Evolutionary conservation across 2,113 vertebrate species (phyloP).

Genomic region (Corythoichthys haematopterus): DNA sequence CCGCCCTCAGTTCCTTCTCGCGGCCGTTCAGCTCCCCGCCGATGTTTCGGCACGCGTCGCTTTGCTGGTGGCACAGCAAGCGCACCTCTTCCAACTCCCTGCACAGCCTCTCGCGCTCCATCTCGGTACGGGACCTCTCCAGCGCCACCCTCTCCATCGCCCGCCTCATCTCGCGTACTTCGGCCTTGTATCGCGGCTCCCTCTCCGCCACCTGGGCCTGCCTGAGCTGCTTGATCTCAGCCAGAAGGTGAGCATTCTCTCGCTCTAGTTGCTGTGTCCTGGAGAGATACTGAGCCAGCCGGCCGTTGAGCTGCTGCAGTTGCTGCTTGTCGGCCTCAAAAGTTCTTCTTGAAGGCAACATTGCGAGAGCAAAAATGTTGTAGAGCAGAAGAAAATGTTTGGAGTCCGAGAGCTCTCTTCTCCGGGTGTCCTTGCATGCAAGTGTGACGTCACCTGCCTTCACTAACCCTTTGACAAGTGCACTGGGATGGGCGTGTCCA

Average conservation of each 20-base stretch:
- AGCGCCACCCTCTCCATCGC: constrained; percentile 72
- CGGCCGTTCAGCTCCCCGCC: constrained; percentile 67
- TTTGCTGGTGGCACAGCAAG: constrained; percentile 64
- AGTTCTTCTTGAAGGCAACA: constrained; percentile 75
- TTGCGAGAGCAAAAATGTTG: constrained; percentile 36
- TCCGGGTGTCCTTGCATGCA: constrained; percentile 16
- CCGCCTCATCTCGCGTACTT: constrained; percentile 73
- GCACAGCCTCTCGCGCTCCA: constrained; percentile 75
- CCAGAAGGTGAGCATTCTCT: constrained; percentile 74
- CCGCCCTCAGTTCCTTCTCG: constrained; percentile 65
- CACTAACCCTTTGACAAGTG: constrained; percentile 61
- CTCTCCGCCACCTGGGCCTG: constrained; percentile 51
- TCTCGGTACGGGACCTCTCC: constrained; percentile 74
- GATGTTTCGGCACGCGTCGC: constrained; percentile 62
- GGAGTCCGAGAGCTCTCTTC: constrained; percentile 8
- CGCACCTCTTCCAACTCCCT: constrained; percentile 70
- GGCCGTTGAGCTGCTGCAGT: constrained; percentile 81
- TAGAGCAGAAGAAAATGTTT: neutral
- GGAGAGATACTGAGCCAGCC: constrained; percentile 80
- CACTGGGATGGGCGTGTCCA: constrained; percentile 55
- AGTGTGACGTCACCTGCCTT: constrained; percentile 48
- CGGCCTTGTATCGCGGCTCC: constrained; percentile 56
- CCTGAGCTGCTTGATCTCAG: constrained; percentile 71
- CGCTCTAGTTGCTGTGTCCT: constrained; percentile 83
- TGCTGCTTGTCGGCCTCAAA: constrained; percentile 79